A percentile compares a stretch with the other conserved stretches of the same genome.
Conservation (phyloP, 2,888 invertebrate genomes). For the Morpho achilles region DNA sequence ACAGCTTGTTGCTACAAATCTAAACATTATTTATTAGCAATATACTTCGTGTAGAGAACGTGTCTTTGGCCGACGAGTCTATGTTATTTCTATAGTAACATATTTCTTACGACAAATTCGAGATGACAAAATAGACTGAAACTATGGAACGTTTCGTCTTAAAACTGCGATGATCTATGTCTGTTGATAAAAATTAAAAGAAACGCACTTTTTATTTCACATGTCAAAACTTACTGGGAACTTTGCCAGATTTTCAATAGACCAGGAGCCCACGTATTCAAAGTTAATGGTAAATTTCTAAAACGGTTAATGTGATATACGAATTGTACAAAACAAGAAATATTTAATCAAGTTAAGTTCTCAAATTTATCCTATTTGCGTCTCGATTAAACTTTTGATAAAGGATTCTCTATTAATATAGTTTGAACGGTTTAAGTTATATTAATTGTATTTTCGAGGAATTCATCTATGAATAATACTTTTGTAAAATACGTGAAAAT, state of each 20-base stretch:
- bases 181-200: slow-evolving; percentile 15
- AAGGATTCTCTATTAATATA: too few species aligned
- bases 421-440: too few species aligned
- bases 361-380: too few species aligned
- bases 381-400: too few species aligned
- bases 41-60: neutral
- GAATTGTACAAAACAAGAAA: too few species aligned
- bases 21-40: slow-evolving; percentile 1
- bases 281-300: neutral
- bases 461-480: too few species aligned
- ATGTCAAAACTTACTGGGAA: slow-evolving; percentile 25
- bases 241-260: slow-evolving; percentile 20
- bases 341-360: too few species aligned
- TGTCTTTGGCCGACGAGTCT: too few species aligned
- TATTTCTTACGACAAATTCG: slow-evolving; percentile 6
- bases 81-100: slow-evolving; percentile 4
- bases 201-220: slow-evolving; percentile 18
- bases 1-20: slow-evolving; percentile 2
- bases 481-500: too few species aligned
- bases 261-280: slow-evolving; percentile 8
- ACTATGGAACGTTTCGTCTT: slow-evolving; percentile 1
- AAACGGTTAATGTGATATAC: neutral
- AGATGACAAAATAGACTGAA: slow-evolving; percentile 13
- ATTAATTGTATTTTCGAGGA: too few species aligned
- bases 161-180: slow-evolving; percentile 16